Base-by-base conservation (phyloP, 2,797 vertebrate species). In the Mormyrus proboscirostris region DNA sequence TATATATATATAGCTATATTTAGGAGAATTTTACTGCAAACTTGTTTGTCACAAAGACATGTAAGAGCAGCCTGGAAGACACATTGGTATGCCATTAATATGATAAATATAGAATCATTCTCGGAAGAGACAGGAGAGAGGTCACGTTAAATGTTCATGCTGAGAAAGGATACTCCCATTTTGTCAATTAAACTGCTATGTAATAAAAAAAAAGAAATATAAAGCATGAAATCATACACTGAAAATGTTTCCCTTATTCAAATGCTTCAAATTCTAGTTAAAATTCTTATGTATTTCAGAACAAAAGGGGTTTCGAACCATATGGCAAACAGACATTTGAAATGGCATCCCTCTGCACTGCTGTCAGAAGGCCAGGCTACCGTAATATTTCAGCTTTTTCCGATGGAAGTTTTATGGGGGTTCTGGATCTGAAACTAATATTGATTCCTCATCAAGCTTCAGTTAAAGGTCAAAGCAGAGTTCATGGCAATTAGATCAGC, bases 31-130 rank as follows among this genome's bases (percentile, higher is more conserved):
- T 92, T 92, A 93, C 94, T 57, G 10, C 33, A 29, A 38, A 38
- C 53, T n/a, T 79, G 73, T 79, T 55, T 41, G 95, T 94, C 93
- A 94, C 93, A 93, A 93, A 93, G 95, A 93, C 92, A 95, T 94
- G 89, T 82, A 94, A 95, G 94, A 95, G 91, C 91, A 65, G 92
- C 92, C 91, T 85, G 94, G 94, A 94, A 94, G 90, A 93, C 91
- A 93, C 91, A 95, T 95, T 93, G 86, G 93, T 93, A 89, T 88
- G 92, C 94, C 92, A 94, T 94, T 95, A 94, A 95, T 95, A 93
- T 93, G 93, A 94, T 94, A 95, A 94, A 95, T 95, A 95, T 95
- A 95, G 94, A 95, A 93, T 38, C 90, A 91, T 91, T 92, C 93
- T 94, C 92, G 92, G 94, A 95, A 94, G 94, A 95, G 90, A 91